Evolutionary conservation across 2,888 invertebrate genomes (phyloP).

Genomic region (Aromia moschata): DNA sequence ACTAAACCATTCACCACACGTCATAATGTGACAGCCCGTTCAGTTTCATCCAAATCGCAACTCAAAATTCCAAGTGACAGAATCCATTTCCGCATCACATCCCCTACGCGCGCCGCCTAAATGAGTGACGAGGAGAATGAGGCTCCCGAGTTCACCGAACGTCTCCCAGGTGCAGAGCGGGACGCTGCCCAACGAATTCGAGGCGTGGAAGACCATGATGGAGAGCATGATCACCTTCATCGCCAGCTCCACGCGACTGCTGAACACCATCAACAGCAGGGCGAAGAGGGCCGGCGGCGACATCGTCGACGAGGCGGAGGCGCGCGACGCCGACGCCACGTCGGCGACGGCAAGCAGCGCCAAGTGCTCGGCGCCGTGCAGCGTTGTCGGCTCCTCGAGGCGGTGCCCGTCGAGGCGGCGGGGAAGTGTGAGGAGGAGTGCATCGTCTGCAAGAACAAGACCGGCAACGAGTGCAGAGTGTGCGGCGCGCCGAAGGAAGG

Average conservation of each 20-base stretch:
- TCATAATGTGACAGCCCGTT: not conserved
- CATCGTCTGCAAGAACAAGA: constrained; percentile 6
- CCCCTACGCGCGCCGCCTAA: not conserved
- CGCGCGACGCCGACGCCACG: not conserved
- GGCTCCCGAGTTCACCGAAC: not conserved
- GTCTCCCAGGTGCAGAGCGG: not conserved
- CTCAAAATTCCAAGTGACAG: constrained; percentile 13
- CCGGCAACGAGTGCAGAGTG: not conserved
- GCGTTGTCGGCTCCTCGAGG: not conserved
- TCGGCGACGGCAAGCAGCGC: not conserved
- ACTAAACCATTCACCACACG: not conserved
- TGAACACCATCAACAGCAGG: constrained; percentile 41
- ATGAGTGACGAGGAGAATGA: not conserved
- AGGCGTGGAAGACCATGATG: constrained; percentile 48
- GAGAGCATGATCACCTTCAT: constrained; percentile 47
- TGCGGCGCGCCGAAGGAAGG: not conserved
- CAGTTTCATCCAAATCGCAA: not conserved
- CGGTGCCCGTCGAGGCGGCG: not conserved
- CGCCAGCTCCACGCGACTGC: constrained; percentile 42
- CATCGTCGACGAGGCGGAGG: not conserved
- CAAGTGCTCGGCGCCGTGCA: not conserved
- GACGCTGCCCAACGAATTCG: constrained; percentile 34
- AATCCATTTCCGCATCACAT: not conserved
- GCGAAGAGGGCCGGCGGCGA: not conserved
- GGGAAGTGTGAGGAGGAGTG: not conserved